Percentiles rank a stretch among this genome's conserved stretches.
These are phyloP conservation scores for Dryocosmus kuriphilus DNA, from an alignment of 2,888 invertebrate genomes.

Conservation along the genomic window DNA sequence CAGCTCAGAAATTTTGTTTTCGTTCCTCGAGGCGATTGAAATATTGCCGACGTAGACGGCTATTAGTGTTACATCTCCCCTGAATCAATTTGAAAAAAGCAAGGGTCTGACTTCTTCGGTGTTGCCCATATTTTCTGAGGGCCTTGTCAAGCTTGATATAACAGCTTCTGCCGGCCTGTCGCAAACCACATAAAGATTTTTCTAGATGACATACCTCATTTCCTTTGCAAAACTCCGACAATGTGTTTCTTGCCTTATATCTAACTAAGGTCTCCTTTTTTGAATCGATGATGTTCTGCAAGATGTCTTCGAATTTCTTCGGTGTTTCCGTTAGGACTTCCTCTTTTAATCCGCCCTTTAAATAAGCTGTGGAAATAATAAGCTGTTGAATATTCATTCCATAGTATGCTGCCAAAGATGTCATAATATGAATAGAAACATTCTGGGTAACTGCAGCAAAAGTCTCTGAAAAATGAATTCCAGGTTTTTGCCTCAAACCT, in stretches of 20 bases:
- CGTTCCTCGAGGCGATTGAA: constrained; percentile 42
- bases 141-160: constrained; percentile 16
- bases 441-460: constrained; percentile 47
- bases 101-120: constrained; percentile 14
- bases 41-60: constrained; percentile 44
- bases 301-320: constrained; percentile 28
- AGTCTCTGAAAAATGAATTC: constrained; percentile 49
- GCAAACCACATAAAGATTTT: constrained; percentile 18
- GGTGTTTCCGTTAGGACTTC: constrained; percentile 52
- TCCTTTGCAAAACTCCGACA: constrained; percentile 1
- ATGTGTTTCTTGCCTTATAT: constrained; percentile 26
- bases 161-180: constrained; percentile 34
- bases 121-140: constrained; percentile 18
- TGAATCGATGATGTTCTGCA: constrained; percentile 37
- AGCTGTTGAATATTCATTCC: constrained; percentile 55
- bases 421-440: constrained; percentile 45
- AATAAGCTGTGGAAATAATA: constrained; percentile 55
- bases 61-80: constrained; percentile 11
- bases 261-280: constrained; percentile 1
- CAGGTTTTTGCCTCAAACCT: constrained; percentile 48
- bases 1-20: constrained; percentile 42
- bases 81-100: not conserved
- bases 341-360: constrained; percentile 51
- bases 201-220: constrained; percentile 37
- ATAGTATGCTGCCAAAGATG: constrained; percentile 48